These are phyloP conservation scores for Apogon talboti DNA, from an alignment of 2,797 vertebrate genomes.

Conservation along the genomic window DNA sequence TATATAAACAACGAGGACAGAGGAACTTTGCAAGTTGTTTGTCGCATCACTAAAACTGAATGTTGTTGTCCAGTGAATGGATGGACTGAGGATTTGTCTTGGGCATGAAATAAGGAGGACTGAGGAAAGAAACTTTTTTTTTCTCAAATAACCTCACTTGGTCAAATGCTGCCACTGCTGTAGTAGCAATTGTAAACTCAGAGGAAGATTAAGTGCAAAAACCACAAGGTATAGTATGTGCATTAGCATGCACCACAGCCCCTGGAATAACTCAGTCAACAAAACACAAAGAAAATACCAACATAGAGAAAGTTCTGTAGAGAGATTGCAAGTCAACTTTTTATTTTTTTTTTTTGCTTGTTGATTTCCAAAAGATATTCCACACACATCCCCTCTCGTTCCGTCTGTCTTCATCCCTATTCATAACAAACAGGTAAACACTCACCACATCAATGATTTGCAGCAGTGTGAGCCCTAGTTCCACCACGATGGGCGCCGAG, in stretches of 20 bases:
- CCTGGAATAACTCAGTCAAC: conserved; percentile 19
- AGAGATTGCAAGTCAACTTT: conserved; percentile 1
- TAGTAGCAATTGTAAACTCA: conserved; percentile 30
- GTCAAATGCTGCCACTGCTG: conserved; percentile 6
- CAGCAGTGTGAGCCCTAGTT: conserved; percentile 90
- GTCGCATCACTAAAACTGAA: conserved; percentile 17
- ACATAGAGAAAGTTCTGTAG: conserved; percentile 3
- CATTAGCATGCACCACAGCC: conserved; percentile 21
- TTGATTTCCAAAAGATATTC: conserved; percentile 7
- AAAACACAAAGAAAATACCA: conserved; percentile 18
- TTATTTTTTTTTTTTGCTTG: not conserved
- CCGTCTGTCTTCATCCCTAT: not conserved
- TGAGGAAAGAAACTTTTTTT: not conserved
- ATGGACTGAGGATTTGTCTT: not conserved
- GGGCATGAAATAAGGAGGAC: conserved; percentile 8
- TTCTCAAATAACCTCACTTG: conserved; percentile 27
- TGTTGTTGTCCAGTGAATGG: conserved; percentile 9
- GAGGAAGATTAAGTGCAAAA: conserved; percentile 18
- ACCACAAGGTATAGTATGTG: conserved; percentile 3
- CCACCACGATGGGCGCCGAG: conserved; percentile 87
- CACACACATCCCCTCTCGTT: not conserved
- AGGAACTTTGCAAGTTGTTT: not conserved
- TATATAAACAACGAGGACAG: too few relatives aligned
- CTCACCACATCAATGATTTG: conserved; percentile 94
- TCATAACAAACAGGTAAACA: conserved; percentile 16